Base-by-base conservation (phyloP, 1,140 invertebrate genomes). In the Chionoecetes opilio region DNA sequence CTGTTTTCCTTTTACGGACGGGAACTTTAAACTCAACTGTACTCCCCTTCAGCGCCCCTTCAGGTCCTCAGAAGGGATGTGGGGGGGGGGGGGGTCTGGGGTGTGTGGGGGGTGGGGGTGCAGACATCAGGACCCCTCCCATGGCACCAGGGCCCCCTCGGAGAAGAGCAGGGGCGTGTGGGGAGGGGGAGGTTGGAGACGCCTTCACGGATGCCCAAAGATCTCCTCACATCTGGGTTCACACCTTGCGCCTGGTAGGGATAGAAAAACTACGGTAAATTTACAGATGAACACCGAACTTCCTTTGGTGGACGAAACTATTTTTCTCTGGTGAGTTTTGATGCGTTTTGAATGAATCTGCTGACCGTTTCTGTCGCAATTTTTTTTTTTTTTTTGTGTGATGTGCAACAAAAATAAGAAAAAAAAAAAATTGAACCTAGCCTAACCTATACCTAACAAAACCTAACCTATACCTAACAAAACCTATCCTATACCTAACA, bases 111-210 rank as follows among this genome's bases (percentile, higher is more conserved):
- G 31, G 32, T 84, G 26, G n/a, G 11, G 82, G n/a, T 26, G 38
- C 9, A 37, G 75, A 34, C 91, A 95, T 93, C 92, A 95, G 91
- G 94, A 90, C 2, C 91, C 91, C 35, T 89, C 91, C 94, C 94
- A 95, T 6, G 91, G 92, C 14, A 53, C 63, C 21, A 95, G 88
- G 17, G 29, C 21, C 34, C 94, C 94, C 9, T n/a, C 85, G 31
- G 85, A 88, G 86, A 95, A 95, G 6, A 95, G 63, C 21, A 95
- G 91, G 3, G 94, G 94, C 2, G 63, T 90, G 82, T 95, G 88
- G 94, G 94, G 0, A 95, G 92, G 9, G 94, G 94, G 63, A 95
- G 75, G 92, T 91, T 95, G 11, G 94, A 95, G n/a, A 88, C 92
- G 26, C 94, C 94, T 84, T 95, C 94, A 5, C 87, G 46, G n/a